Evolutionary conservation across 1,140 invertebrate genomes (phyloP).

Genomic region (Physella acuta): DNA sequence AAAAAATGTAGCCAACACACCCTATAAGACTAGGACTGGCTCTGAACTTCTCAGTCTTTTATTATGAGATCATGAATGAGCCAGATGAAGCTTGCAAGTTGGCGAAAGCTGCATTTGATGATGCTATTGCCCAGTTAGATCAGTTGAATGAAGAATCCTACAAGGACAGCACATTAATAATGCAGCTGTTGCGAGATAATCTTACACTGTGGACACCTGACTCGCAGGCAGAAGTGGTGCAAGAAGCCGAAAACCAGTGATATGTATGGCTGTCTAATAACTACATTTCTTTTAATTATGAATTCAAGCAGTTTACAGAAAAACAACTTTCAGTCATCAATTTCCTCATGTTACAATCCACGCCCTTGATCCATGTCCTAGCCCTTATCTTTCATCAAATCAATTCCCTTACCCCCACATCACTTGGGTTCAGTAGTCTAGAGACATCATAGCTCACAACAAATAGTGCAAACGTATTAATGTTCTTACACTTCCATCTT

Average conservation of each 20-base stretch:
- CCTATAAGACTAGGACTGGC: constrained; percentile 97
- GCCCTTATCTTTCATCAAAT: background rate
- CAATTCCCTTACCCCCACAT: background rate
- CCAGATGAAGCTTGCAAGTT: constrained; percentile 97
- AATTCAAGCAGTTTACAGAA: background rate
- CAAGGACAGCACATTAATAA: constrained; percentile 99
- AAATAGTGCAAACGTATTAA: too few relatives aligned
- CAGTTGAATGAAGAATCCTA: constrained; percentile 99
- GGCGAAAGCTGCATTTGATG: constrained; percentile 83
- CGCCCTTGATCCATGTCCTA: background rate
- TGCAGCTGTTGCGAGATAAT: constrained; percentile 99
- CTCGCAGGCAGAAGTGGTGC: constrained; percentile 73
- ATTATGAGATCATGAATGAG: constrained; percentile 99
- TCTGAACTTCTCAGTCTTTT: constrained; percentile 99
- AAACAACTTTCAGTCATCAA: background rate
- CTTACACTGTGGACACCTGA: constrained; percentile 99
- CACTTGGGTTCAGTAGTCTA: constrained; percentile 7
- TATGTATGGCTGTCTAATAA: constrained; percentile 9
- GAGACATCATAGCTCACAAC: background rate
- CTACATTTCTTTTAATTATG: constrained; percentile 18
- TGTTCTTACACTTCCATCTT: too few relatives aligned
- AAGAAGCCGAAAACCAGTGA: constrained; percentile 33
- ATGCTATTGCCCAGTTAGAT: constrained; percentile 83
- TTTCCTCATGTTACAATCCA: background rate
- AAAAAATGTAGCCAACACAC: constrained; percentile 97